Base-by-base conservation (phyloP, 2,888 invertebrate genomes). In the Aleiodes alternator region DNA sequence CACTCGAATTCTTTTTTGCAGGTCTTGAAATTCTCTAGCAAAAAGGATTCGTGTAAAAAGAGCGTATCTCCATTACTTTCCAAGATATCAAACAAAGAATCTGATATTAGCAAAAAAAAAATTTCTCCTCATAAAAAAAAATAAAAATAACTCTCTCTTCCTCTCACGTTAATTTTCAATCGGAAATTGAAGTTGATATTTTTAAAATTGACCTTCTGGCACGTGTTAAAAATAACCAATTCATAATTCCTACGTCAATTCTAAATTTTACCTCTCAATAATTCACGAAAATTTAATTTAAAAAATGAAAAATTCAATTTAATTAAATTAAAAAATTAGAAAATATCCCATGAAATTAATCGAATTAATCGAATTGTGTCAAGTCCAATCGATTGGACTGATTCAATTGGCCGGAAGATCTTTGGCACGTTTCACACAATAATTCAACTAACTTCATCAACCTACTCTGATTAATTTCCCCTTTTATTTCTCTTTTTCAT, bases 351-450 rank as follows among this genome's bases (percentile, higher is more conserved):
- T 23, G 23, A 23, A 23, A 23, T 23, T 23, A 23, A 23, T 23
- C 2, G 23, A 23, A 23, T 23, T 23, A 34, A 48, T 29, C 29
- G 57, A 34, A 34, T 70, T 43, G 14, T 23, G 57, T 70, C 57
- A 48, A 64, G 43, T 51, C 11, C 69, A 66, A 66, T 71, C 66
- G 61, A 59, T 59, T 8, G 4, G n/a, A 57, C 34, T 70, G 50
- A 61, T 71, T 66, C 66, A 75, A 75, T 75, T 75, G 71, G 66
- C 75, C 75, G 71, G 71, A 71, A 75, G 61, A 57, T 69, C 38
- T 43, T 43, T 31, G 57, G 16, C 55, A 53, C 50, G 66, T 51
- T 34, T 70, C 70, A 38, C 53, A 51, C 57, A 57, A 16, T 70
- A 66, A 70, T 57, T 43, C 29, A 56, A 73, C 59, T 59, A 59